These are phyloP conservation scores for Triplophysa yarkandensis DNA, from an alignment of 2,797 vertebrate genomes.

Conservation along the genomic window DNA sequence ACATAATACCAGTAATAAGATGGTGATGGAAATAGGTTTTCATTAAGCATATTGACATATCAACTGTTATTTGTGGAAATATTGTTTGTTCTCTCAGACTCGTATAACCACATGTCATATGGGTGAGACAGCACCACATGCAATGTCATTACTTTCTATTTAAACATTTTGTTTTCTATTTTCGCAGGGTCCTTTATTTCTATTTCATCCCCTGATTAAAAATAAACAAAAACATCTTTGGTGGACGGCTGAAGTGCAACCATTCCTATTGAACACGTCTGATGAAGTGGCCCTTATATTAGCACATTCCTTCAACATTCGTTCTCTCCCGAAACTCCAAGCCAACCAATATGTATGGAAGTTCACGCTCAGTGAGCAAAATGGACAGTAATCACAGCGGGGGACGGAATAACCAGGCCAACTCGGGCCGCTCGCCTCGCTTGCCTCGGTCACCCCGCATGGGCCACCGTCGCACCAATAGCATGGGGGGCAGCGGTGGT, in stretches of 20 bases:
- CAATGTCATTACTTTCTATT: constrained; percentile 28
- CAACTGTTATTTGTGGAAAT: background rate
- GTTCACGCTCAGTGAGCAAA: constrained; percentile 93
- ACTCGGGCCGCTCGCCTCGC: constrained; percentile 91
- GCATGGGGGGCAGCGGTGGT: constrained; percentile 90
- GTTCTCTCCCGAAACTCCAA: constrained; percentile 38
- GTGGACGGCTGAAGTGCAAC: constrained; percentile 13
- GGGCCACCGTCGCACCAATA: constrained; percentile 97
- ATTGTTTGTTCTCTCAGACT: constrained; percentile 12
- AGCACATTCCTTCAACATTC: background rate
- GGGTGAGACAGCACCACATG: background rate
- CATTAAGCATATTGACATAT: background rate
- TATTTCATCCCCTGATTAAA: constrained; percentile 7
- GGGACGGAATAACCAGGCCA: constrained; percentile 83
- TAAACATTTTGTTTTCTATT: constrained; percentile 26
- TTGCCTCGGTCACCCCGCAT: constrained; percentile 94
- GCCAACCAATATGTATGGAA: constrained; percentile 87
- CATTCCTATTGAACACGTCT: constrained; percentile 15
- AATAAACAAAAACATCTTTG: constrained; percentile 18
- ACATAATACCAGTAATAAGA: background rate
- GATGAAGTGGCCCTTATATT: constrained; percentile 43
- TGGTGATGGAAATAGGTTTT: background rate
- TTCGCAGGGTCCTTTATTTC: constrained; percentile 45
- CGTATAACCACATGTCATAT: constrained; percentile 14
- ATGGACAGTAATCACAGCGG: constrained; percentile 87